Base-by-base conservation (phyloP, 1,140 invertebrate genomes). In the Olivierus martensii region DNA sequence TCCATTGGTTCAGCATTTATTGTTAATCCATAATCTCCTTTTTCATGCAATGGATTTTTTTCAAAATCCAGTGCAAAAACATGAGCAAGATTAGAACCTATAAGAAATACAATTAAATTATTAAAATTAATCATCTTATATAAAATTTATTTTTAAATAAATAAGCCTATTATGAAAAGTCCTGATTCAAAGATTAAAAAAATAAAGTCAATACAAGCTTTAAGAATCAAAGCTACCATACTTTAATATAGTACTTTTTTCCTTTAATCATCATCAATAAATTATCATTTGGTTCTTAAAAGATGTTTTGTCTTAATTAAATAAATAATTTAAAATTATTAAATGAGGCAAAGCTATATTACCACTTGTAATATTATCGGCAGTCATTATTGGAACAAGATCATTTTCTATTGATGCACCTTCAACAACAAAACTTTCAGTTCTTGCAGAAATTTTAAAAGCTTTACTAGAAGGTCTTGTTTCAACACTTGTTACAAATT, bases 341-440 rank as follows among this genome's bases (percentile, higher is more conserved):
- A 17, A 43, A 17, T 18, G 41, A 17, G 17, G 9, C n/a, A n/a
- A n/a, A n/a, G n/a, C 0, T 11, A 14, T 35, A 63, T 63, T 67
- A 79, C 78, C 76, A 65, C 74, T 76, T 45, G 79, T 74, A 53
- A 80, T 73, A 61, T 77, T 79, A 59, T 82, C 79, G 2, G 80
- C 79, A 0, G 79, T 82, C 15, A 84, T 68, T 12, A 87, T 68
- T 1, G 83, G 79, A 7, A 84, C 76, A 22, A 87, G 64, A 60
- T 84, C 82, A 59, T 83, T 79, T 54, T 85, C 83, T 0, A 77
- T 69, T 39, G 79, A 81, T 17, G 79, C 75, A 0, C 83, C 84
- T 69, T 87, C 84, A 5, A 88, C 69, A 3, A 84, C 77, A 62
- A 87, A 76, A 62, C 81, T 84, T 67, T 89, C 84, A 45, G 81